Conservation (phyloP, 2,797 vertebrate species). For the Emys orbicularis region DNA sequence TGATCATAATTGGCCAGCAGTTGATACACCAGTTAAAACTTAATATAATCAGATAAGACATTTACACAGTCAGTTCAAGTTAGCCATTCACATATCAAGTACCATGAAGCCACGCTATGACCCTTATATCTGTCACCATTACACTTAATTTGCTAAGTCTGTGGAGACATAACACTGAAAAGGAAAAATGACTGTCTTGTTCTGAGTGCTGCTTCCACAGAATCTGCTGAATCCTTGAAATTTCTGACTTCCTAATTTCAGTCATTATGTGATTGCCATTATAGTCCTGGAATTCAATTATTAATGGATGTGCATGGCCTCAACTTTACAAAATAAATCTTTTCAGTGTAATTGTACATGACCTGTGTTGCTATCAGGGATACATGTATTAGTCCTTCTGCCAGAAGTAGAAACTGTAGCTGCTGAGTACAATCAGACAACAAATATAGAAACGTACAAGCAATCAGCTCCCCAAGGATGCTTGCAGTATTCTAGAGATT, state of each 20-base stretch:
- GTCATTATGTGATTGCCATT: neutral
- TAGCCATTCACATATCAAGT: neutral
- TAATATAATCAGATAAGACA: neutral
- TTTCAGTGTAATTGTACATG: neutral
- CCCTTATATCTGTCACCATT: neutral
- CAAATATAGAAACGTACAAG: neutral
- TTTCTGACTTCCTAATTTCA: constrained; percentile 2
- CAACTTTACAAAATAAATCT: constrained; percentile 16
- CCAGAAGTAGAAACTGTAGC: neutral
- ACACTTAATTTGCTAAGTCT: neutral
- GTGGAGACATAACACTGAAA: neutral
- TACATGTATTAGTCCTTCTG: neutral
- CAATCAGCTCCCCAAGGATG: neutral
- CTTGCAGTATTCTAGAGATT: neutral
- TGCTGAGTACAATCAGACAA: neutral
- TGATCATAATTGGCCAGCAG: neutral
- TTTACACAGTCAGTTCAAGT: neutral
- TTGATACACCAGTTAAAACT: accelerated
- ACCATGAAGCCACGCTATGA: neutral
- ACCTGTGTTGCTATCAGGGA: neutral
- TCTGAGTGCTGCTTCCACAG: accelerated
- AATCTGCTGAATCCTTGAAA: neutral
- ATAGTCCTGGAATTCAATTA: constrained; percentile 54
- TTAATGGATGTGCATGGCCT: constrained; percentile 36
- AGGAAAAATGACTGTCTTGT: neutral